Base-by-base conservation (phyloP, 2,113 vertebrate species). In the Synchiropus splendidus region DNA sequence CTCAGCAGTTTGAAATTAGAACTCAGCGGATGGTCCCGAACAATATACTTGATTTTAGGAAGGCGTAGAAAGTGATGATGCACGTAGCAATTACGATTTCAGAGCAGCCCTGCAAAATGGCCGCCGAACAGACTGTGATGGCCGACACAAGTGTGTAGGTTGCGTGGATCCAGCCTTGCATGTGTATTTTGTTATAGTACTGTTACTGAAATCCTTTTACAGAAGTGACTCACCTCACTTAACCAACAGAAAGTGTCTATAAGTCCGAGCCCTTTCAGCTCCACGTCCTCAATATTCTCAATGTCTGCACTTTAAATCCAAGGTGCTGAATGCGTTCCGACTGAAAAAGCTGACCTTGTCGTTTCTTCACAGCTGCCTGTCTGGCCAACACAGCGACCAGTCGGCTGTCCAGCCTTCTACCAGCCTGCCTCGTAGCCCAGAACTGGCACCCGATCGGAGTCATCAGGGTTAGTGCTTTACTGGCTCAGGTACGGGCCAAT, bases 381-480 rank as follows among this genome's bases (percentile, higher is more conserved):
- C 47, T 58, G 16, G 48, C 52, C 49, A 16, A 45, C 15, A 62
- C 65, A 48, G 64, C 41, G 46, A 32, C 54, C 60, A 10, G 18
- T 38, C 50, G n/a, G 15, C 55, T 12, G 1, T 31, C 52, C 48
- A 37, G 45, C 67, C 54, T 18, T 58, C 45, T 36, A 14, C 51
- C 6, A 21, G 13, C 57, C 37, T 6, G 45, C 21, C 48, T 39
- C n/a, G 30, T 43, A 50, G 50, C 51, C 54, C 67, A 53, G 39
- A 57, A 36, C 70, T 72, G 74, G 70, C 70, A 70, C 69, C 66
- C 68, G 45, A 37, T 64, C 51, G 68, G 62, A 80, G 68, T 79
- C 80, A 80, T 83, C 78, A 78, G 76, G 76, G 80, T 83, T 80
- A 80, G 80, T 83, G 80, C 64, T 70, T 70, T 42, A 52, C 57